These are phyloP conservation scores for Fistularia commersonii DNA, from an alignment of 2,797 vertebrate species.

Conservation along the genomic window DNA sequence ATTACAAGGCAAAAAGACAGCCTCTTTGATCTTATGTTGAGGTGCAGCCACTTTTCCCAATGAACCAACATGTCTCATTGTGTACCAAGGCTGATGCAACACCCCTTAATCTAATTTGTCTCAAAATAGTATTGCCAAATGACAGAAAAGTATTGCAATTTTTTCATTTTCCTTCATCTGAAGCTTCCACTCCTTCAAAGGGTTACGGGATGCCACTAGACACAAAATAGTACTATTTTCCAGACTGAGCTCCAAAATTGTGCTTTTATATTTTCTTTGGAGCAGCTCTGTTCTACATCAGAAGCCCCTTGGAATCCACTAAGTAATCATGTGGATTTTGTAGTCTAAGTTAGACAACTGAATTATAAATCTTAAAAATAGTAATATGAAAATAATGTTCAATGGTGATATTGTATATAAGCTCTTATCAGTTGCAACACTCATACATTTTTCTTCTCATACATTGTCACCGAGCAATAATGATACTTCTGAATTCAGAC, in stretches of 20 bases:
- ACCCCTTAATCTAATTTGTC: slow-evolving; percentile 89
- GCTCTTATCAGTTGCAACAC: slow-evolving; percentile 71
- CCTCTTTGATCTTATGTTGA: slow-evolving; percentile 61
- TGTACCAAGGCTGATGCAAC: slow-evolving; percentile 81
- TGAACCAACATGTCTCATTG: slow-evolving; percentile 65
- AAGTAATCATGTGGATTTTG: slow-evolving; percentile 37
- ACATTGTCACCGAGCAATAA: slow-evolving; percentile 8
- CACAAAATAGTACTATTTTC: slow-evolving; percentile 86
- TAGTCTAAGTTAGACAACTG: slow-evolving; percentile 23
- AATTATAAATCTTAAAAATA: slow-evolving; percentile 62
- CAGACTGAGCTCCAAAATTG: slow-evolving; percentile 69
- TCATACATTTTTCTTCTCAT: slow-evolving; percentile 1
- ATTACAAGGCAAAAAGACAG: slow-evolving; percentile 29
- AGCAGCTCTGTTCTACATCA: slow-evolving; percentile 17
- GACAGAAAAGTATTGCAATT: slow-evolving; percentile 96
- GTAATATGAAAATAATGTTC: too few species aligned
- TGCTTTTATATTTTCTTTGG: neutral
- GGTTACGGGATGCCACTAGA: slow-evolving; percentile 78
- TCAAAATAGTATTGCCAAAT: slow-evolving; percentile 86
- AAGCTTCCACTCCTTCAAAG: slow-evolving; percentile 84
- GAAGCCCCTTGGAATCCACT: slow-evolving; percentile 20
- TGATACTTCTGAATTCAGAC: slow-evolving; percentile 8
- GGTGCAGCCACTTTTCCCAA: slow-evolving; percentile 34
- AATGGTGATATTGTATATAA: slow-evolving; percentile 14
- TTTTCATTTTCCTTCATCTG: slow-evolving; percentile 83